These are phyloP conservation scores for Todiramphus saurophagus DNA, from an alignment of 2,113 vertebrate species.

Conservation along the genomic window DNA sequence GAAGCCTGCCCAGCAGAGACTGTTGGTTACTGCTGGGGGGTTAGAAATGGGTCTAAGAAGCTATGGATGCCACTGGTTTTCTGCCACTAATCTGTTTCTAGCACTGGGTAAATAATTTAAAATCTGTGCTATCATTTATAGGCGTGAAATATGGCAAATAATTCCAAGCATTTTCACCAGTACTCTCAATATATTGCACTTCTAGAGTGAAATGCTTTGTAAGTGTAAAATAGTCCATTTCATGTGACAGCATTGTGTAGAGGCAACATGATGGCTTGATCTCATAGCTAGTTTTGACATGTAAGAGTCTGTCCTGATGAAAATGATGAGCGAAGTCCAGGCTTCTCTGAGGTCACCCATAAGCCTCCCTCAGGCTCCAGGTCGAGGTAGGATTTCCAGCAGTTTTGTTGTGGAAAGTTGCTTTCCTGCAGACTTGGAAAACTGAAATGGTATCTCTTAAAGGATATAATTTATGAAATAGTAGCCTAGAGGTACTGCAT, in stretches of 20 bases:
- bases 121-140: background rate
- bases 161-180: background rate
- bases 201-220: background rate
- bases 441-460: background rate
- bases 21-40: background rate
- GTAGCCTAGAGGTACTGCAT: background rate
- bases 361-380: background rate
- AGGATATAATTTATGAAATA: background rate
- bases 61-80: background rate
- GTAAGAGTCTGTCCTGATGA: background rate
- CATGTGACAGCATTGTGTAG: background rate
- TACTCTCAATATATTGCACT: background rate
- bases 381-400: background rate
- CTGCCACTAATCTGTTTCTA: background rate
- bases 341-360: rapidly evolving
- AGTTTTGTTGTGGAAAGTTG: background rate
- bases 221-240: background rate
- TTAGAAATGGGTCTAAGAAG: background rate
- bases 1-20: background rate
- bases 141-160: background rate
- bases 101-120: background rate
- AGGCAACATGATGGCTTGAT: background rate
- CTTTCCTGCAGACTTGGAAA: background rate
- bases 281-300: background rate
- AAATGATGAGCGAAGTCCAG: background rate